A percentile compares a stretch with the other conserved stretches of the same genome.
phyloP scores from a whole-genome alignment of 1,140 invertebrate genomes.

The Lepeophtheirus salmonis region DNA sequence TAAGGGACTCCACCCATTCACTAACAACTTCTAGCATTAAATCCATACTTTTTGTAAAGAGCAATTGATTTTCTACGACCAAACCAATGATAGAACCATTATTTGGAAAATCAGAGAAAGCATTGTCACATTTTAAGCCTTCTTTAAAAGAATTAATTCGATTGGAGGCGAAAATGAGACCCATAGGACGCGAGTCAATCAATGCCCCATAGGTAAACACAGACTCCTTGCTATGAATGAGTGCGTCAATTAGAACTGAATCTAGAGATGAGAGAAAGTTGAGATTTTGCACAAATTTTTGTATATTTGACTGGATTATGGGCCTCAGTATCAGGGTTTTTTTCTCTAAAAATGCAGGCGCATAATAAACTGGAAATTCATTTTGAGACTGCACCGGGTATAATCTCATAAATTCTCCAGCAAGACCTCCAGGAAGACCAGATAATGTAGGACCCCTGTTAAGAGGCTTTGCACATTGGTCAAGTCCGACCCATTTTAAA shows the following conservation, averaged over 20 bases:
- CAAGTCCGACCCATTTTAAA: conserved; percentile 8
- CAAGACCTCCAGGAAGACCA: conserved; percentile 12
- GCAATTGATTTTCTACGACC: neutral
- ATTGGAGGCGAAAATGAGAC: neutral
- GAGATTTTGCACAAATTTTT: neutral
- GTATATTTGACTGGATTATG: neutral
- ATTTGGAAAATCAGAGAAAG: neutral
- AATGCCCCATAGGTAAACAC: neutral
- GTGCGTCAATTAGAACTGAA: neutral
- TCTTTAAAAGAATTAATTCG: neutral
- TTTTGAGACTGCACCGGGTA: conserved; percentile 9
- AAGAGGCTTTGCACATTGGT: neutral
- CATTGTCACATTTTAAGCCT: neutral
- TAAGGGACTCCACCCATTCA: neutral
- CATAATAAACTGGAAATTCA: neutral
- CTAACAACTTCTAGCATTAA: neutral
- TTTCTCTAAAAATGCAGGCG: neutral
- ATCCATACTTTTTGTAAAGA: neutral
- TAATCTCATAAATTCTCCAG: conserved; percentile 8
- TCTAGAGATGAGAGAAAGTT: neutral
- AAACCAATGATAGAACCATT: neutral
- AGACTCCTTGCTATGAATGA: neutral
- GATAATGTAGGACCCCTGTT: conserved; percentile 6
- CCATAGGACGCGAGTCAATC: neutral
- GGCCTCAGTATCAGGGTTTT: neutral